Base-by-base conservation (phyloP, 2,888 invertebrate species). In the Caenorhabditis becei region DNA sequence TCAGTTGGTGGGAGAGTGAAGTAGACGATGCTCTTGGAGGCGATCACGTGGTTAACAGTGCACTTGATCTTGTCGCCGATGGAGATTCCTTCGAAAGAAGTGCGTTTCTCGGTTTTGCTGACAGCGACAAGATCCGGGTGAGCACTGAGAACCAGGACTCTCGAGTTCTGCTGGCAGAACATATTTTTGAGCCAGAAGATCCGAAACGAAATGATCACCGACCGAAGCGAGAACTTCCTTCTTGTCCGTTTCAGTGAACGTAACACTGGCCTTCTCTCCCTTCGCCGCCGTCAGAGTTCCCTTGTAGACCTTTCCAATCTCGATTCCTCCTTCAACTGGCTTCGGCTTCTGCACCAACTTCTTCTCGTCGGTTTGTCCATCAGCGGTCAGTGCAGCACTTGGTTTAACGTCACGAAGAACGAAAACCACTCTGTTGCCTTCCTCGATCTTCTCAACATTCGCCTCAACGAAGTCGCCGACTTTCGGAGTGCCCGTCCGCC, bases 111-210 rank as follows among this genome's bases (percentile, higher is more conserved):
- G 16, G 83, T 63, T 58, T 86, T 86, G 58, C 87, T 86, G 16
- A 89, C 72, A 1, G 90, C 88, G 2, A 90, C 86, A 61, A 90
- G 82, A 56, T 90, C 90, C 0, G 89, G 89, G 80, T 90, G 89
- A 14, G 89, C 90, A 37, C 77, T 83, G 49, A 91, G 79, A 14
- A 88, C 87, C 32, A 91, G 82, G 0, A 91, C 62, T 26, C 85
- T 84, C 4, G 88, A 84, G 63, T 89, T 88, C 56, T 88, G 89
- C 63, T 88, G 87, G 35, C 86, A 86, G 53, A 86, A 71, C 70
- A 88, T 77, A 5, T n/a, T n/a, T n/a, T n/a, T n/a, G n/a, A n/a
- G n/a, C n/a, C n/a, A n/a, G n/a, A n/a, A n/a, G n/a, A 53, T 83
- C 83, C 8, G 80, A 83, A 8, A 80, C 47, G 23, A 80, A 28